Conservation (phyloP, 2,113 vertebrate species). For the Pteronura brasiliensis region DNA sequence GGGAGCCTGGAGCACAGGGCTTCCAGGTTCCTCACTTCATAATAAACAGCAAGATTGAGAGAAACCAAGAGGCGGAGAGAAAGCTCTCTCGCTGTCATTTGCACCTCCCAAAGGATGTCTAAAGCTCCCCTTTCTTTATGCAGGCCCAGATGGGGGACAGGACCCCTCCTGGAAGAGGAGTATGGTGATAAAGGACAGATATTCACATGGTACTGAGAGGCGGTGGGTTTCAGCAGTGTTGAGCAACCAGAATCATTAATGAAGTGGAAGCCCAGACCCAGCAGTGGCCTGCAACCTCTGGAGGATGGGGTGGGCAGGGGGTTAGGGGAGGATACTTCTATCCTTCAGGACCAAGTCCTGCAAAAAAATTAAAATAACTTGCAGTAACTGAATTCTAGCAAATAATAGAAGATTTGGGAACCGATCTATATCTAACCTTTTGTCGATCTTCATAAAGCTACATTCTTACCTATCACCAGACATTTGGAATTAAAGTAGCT, state of each 20-base stretch:
- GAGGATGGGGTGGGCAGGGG: no score
- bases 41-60: slow-evolving; percentile 81
- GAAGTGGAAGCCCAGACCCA: background rate
- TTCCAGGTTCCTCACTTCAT: slow-evolving; percentile 76
- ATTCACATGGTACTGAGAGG: background rate
- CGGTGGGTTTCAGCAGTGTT: background rate
- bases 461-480: background rate
- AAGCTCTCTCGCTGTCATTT: slow-evolving; percentile 75
- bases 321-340: background rate
- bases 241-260: background rate
- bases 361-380: background rate
- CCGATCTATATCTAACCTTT: background rate
- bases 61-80: slow-evolving; percentile 66
- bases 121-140: slow-evolving; percentile 61
- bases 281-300: background rate
- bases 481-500: background rate
- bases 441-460: background rate
- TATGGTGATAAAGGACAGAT: no score
- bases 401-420: background rate
- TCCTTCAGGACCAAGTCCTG: background rate
- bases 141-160: background rate
- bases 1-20: slow-evolving; percentile 52
- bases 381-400: background rate
- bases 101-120: slow-evolving; percentile 77
- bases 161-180: background rate